phyloP scores from a whole-genome alignment of 1,140 invertebrate genomes.

The Heliconius hermathena region DNA sequence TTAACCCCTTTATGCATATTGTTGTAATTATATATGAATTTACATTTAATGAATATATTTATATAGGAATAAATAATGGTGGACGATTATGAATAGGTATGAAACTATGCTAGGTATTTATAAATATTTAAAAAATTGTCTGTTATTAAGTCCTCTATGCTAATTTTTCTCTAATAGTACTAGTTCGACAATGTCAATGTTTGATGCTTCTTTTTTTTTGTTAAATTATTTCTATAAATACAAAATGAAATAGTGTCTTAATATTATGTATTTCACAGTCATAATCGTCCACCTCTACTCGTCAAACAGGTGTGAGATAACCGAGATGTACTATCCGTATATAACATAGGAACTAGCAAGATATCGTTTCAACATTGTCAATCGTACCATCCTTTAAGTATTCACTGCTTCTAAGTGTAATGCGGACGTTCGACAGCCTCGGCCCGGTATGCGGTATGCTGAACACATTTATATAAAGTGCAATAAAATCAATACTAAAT shows the following conservation, averaged over 20 bases:
- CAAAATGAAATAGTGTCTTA: not conserved
- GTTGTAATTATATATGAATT: constrained; percentile 3
- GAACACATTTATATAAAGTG: not conserved
- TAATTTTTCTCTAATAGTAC: constrained; percentile 1
- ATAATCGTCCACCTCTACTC: not conserved
- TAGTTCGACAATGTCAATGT: not conserved
- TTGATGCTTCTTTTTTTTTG: not conserved
- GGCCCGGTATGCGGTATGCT: not conserved
- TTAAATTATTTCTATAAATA: not conserved
- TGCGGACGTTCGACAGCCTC: constrained; percentile 6
- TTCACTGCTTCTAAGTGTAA: constrained; percentile 47
- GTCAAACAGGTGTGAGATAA: not conserved
- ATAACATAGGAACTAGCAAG: constrained; percentile 59
- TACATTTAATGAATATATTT: constrained; percentile 7
- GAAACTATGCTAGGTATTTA: constrained; percentile 5
- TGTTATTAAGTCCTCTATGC: not conserved
- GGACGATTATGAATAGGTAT: not conserved
- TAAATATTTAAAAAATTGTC: not conserved
- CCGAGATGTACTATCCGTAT: constrained; percentile 37
- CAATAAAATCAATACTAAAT: not conserved
- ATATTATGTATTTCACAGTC: not conserved
- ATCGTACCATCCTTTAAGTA: constrained; percentile 46
- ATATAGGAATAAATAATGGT: constrained; percentile 2
- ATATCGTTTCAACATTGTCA: constrained; percentile 46
- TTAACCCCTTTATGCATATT: not conserved